Evolutionary conservation across 92 coral and sea anemone genomes (phyloP).

Genomic region (Actinostola sp.): DNA sequence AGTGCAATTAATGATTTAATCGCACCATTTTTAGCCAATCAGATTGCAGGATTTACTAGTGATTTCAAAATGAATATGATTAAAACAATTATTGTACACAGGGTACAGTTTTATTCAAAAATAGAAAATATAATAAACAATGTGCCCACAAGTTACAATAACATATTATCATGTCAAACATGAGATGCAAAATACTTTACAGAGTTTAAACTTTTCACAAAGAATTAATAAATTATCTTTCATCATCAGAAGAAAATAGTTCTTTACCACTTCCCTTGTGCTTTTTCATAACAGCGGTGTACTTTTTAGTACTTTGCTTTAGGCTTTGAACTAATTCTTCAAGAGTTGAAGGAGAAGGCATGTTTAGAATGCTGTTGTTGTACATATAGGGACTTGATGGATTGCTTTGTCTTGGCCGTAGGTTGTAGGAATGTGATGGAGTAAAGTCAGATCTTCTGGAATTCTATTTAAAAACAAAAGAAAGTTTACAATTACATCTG

Average conservation of each 20-base stretch:
- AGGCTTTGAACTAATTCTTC: constrained; percentile 68
- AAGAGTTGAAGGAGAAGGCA: constrained; percentile 87
- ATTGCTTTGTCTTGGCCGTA: constrained; percentile 75
- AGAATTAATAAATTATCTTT: constrained; percentile 16
- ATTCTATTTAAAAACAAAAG: constrained; percentile 19
- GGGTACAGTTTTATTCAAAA: too few species aligned
- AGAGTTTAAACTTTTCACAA: not conserved
- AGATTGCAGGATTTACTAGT: too few species aligned
- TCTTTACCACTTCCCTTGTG: constrained; percentile 13
- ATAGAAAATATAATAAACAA: too few species aligned
- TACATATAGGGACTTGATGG: constrained; percentile 40
- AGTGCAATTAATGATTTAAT: too few species aligned
- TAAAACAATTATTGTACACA: too few species aligned
- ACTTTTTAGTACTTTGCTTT: constrained; percentile 54
- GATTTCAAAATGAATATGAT: too few species aligned
- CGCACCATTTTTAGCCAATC: too few species aligned
- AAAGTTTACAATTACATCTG: not conserved
- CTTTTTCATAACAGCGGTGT: constrained; percentile 54
- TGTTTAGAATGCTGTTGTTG: constrained; percentile 56
- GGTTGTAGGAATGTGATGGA: constrained; percentile 72
- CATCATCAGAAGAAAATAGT: constrained; percentile 90
- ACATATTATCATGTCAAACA: not conserved
- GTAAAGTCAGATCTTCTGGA: constrained; percentile 27
- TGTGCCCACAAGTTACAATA: too few species aligned
- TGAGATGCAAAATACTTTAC: not conserved